phyloP scores from a whole-genome alignment of 2,797 vertebrate species.

The Saxicola maurus region DNA sequence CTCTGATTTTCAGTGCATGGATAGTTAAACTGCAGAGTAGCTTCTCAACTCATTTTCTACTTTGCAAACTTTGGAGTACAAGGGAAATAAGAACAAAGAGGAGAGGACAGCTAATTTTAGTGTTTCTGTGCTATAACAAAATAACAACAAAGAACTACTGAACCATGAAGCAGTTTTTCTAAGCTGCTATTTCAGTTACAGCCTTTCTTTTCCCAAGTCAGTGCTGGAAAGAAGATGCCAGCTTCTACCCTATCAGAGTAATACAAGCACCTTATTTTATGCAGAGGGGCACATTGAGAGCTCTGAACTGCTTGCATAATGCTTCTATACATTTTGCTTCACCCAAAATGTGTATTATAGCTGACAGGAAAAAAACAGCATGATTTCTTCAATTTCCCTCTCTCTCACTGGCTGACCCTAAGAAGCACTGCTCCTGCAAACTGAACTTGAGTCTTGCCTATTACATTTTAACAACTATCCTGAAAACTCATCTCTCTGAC shows the following conservation, averaged over 20 bases:
- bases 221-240: not conserved
- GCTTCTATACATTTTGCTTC: not conserved
- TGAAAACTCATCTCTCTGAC: not conserved
- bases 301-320: not conserved
- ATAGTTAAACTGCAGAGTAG: not conserved
- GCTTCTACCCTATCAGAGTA: not conserved
- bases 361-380: not conserved
- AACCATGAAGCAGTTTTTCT: constrained; percentile 27
- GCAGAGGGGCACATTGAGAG: not conserved
- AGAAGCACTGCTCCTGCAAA: not conserved
- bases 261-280: not conserved
- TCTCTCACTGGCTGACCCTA: not conserved
- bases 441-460: not conserved
- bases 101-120: constrained; percentile 34
- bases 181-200: constrained; percentile 27
- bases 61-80: not conserved
- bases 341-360: not conserved
- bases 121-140: constrained; percentile 20
- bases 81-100: constrained; percentile 25
- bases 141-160: constrained; percentile 3
- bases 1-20: not conserved
- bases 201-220: not conserved
- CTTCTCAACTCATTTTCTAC: not conserved
- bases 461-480: not conserved
- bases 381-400: not conserved